Evolutionary conservation across 2,113 vertebrate species (phyloP).

Genomic region (Drymodes brunneopygia): DNA sequence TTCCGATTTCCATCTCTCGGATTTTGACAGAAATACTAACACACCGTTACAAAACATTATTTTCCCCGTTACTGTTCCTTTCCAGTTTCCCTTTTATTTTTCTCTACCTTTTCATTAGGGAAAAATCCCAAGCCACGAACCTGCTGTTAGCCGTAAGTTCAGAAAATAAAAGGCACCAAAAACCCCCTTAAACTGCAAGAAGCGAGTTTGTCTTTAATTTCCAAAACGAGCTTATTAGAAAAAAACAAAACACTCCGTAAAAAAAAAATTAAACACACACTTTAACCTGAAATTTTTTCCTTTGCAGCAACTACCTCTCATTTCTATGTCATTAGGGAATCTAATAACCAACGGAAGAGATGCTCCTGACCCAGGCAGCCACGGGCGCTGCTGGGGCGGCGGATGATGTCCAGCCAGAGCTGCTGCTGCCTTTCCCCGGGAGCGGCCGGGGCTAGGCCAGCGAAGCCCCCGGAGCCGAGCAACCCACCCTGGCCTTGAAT

Average conservation of each 20-base stretch:
- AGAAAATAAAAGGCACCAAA: accelerated
- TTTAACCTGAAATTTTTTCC: background rate
- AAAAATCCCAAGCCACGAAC: background rate
- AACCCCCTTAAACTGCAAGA: background rate
- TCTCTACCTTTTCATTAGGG: background rate
- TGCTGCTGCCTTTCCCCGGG: background rate
- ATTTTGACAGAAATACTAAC: background rate
- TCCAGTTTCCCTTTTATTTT: background rate
- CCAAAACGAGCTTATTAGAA: background rate
- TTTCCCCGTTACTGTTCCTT: background rate
- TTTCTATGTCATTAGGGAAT: background rate
- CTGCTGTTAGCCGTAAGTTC: background rate
- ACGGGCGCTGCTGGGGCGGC: accelerated
- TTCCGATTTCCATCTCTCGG: background rate
- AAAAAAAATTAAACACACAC: accelerated
- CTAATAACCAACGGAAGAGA: accelerated
- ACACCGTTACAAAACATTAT: background rate
- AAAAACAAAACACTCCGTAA: accelerated
- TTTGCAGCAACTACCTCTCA: background rate
- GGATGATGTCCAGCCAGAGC: accelerated
- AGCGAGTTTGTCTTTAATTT: background rate
- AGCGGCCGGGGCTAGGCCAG: background rate
- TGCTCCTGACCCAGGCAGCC: background rate
- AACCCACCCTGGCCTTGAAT: accelerated
- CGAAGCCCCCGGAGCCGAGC: accelerated